phyloP scores from a whole-genome alignment of 2,113 vertebrate species.

The Tragelaphus buxtoni region DNA sequence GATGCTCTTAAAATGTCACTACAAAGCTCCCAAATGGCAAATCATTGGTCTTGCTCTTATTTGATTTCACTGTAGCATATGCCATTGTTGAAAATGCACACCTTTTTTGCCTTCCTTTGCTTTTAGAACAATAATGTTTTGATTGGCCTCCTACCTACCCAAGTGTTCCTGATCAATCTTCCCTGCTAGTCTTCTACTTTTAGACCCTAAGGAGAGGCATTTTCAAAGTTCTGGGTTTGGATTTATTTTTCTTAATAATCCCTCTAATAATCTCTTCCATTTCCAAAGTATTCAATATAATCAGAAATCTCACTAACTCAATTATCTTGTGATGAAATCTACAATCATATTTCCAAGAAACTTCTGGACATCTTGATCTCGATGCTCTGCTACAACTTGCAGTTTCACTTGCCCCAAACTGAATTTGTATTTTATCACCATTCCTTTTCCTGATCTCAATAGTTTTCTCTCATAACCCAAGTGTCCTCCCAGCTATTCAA shows the following conservation, averaged over 20 bases:
- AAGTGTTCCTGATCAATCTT: background rate
- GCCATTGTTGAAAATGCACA: background rate
- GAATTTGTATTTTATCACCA: background rate
- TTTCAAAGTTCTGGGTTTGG: background rate
- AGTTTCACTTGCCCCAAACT: background rate
- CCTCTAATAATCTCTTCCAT: background rate
- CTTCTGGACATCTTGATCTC: background rate
- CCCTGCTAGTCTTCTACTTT: background rate
- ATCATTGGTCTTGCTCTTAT: background rate
- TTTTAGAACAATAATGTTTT: background rate
- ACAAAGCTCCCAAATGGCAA: background rate
- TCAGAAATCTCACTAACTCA: background rate
- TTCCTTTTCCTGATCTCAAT: background rate
- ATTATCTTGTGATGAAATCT: background rate
- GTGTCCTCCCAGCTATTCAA: background rate
- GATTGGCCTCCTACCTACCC: background rate
- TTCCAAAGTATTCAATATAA: background rate
- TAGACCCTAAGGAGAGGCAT: background rate
- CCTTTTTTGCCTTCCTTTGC: background rate
- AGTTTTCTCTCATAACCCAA: background rate
- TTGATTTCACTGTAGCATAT: background rate
- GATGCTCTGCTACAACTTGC: background rate
- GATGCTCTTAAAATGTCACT: background rate
- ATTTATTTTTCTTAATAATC: background rate
- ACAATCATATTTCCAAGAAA: background rate